These are phyloP conservation scores for Schizopygopsis pylzovi DNA, from an alignment of 2,797 vertebrate genomes.

Conservation along the genomic window DNA sequence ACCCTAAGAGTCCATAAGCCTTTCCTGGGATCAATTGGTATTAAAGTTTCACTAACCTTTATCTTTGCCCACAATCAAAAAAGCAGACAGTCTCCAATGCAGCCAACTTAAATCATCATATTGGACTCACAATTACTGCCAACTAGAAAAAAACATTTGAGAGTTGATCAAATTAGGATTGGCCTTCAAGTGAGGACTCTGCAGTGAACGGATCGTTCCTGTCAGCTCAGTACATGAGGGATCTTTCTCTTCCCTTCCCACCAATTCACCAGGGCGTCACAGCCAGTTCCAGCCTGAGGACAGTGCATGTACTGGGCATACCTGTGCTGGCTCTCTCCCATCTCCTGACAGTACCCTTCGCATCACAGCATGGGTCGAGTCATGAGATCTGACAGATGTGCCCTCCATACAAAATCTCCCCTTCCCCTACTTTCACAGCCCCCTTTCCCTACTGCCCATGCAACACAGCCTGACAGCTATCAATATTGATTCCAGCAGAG, in stretches of 20 bases:
- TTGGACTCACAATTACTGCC: neutral
- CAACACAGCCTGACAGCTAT: constrained; percentile 78
- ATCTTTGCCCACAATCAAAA: neutral
- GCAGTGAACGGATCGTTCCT: constrained; percentile 36
- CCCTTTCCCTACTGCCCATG: constrained; percentile 61
- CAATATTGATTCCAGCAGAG: constrained; percentile 83
- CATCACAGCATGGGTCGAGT: constrained; percentile 79
- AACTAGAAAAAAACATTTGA: neutral
- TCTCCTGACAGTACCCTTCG: constrained; percentile 88
- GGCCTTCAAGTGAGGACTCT: constrained; percentile 20
- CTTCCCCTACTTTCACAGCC: constrained; percentile 47
- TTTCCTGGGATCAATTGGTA: constrained; percentile 84
- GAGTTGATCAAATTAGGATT: constrained; percentile 2
- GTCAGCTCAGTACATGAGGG: constrained; percentile 10
- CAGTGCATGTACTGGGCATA: constrained; percentile 76
- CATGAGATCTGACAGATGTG: constrained; percentile 86
- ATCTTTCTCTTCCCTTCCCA: neutral
- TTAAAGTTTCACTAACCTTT: constrained; percentile 70
- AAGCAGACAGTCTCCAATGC: neutral
- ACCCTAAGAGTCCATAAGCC: constrained; percentile 74
- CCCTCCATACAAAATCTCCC: constrained; percentile 77
- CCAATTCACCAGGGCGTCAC: constrained; percentile 33
- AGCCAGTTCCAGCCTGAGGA: constrained; percentile 50
- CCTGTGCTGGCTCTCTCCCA: constrained; percentile 81
- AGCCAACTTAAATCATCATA: neutral